Conservation (phyloP, 2,888 invertebrate genomes). For the Microctonus hyperodae region DNA sequence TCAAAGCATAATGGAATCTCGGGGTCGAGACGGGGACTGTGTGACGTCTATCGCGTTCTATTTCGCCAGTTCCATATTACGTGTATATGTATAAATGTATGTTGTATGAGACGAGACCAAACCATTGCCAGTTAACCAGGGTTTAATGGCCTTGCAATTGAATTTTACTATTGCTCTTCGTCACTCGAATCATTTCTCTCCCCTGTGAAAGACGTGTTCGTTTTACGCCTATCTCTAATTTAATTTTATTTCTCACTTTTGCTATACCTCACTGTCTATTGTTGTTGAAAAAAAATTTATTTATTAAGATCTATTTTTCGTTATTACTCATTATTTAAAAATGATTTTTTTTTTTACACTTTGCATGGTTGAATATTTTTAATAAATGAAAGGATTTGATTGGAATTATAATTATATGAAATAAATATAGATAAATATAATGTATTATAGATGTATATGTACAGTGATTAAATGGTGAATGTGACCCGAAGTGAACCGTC, state of each 20-base stretch:
- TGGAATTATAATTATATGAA: too few relatives aligned
- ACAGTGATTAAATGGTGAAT: slow-evolving; percentile 21
- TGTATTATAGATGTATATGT: neutral
- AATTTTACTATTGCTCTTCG: slow-evolving; percentile 62
- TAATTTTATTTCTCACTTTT: slow-evolving; percentile 26
- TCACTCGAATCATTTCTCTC: slow-evolving; percentile 41
- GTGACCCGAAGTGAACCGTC: slow-evolving; percentile 29
- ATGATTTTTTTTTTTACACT: too few relatives aligned
- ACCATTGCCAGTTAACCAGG: slow-evolving; percentile 55
- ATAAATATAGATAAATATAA: neutral
- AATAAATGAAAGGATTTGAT: too few relatives aligned
- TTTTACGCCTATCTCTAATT: slow-evolving; percentile 57
- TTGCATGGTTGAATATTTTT: too few relatives aligned
- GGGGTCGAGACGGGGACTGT: slow-evolving; percentile 46
- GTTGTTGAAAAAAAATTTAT: too few relatives aligned
- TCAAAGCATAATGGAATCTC: slow-evolving; percentile 63
- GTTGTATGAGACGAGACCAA: slow-evolving; percentile 26
- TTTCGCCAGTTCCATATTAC: slow-evolving; percentile 18
- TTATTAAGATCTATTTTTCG: too few relatives aligned
- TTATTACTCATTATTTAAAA: too few relatives aligned
- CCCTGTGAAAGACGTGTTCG: slow-evolving; percentile 48
- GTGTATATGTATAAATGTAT: slow-evolving; percentile 19
- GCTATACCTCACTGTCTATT: neutral
- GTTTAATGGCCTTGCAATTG: slow-evolving; percentile 63
- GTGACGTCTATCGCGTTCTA: slow-evolving; percentile 38